Evolutionary conservation across 2,888 invertebrate genomes (phyloP).

Genomic region (Ochropleura leucogaster): DNA sequence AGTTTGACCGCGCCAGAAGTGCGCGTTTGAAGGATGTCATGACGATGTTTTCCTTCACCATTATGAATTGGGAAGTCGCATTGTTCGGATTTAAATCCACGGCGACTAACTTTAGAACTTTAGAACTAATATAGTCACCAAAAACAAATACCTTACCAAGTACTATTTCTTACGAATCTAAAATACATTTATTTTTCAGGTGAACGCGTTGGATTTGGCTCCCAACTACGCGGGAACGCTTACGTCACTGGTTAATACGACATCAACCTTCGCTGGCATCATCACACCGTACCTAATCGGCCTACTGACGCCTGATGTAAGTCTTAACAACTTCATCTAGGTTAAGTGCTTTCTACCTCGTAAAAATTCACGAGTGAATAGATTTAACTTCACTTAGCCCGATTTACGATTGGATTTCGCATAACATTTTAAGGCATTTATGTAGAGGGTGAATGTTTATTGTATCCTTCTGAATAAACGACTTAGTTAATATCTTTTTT

Average conservation of each 20-base stretch:
- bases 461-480: slow-evolving; percentile 16
- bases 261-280: slow-evolving; percentile 92
- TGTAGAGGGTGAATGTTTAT: slow-evolving; percentile 10
- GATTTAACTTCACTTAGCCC: slow-evolving; percentile 44
- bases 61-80: too few relatives aligned
- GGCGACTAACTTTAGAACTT: too few relatives aligned
- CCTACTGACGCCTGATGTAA: slow-evolving; percentile 91
- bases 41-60: too few relatives aligned
- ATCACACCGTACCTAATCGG: slow-evolving; percentile 92
- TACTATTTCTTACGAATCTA: not conserved
- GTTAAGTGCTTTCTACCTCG: slow-evolving; percentile 48
- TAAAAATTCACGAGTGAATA: slow-evolving; percentile 52
- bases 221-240: slow-evolving; percentile 92
- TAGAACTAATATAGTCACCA: too few relatives aligned
- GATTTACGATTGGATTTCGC: slow-evolving; percentile 44
- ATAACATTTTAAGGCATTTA: slow-evolving; percentile 39
- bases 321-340: slow-evolving; percentile 66
- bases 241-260: slow-evolving; percentile 92
- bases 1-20: not conserved
- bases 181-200: slow-evolving; percentile 73
- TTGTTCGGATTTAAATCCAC: too few relatives aligned
- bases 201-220: slow-evolving; percentile 92
- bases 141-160: not conserved
- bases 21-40: not conserved
- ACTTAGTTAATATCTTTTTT: not conserved